phyloP scores from a whole-genome alignment of 2,888 invertebrate genomes.

The Lasius fuliginosus region DNA sequence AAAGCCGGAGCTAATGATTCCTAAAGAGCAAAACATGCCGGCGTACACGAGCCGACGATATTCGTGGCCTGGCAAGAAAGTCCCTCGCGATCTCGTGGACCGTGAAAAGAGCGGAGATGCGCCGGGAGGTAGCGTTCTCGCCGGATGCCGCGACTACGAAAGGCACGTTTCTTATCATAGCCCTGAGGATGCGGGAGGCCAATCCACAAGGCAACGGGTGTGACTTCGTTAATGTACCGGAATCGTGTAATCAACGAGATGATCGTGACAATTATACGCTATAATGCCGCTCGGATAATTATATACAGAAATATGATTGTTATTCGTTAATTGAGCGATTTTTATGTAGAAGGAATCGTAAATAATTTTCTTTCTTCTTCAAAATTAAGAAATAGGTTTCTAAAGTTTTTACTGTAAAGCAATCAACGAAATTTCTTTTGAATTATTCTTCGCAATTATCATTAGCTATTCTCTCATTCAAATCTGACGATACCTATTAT shows the following conservation, averaged over 20 bases:
- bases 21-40: constrained; percentile 83
- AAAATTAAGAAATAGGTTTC: not conserved
- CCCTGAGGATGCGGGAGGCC: constrained; percentile 1
- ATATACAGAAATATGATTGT: constrained; percentile 13
- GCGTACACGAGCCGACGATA: constrained; percentile 74
- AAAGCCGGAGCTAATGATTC: constrained; percentile 85
- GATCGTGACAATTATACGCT: constrained; percentile 63
- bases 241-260: constrained; percentile 57
- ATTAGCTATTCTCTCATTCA: not conserved
- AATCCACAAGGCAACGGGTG: constrained; percentile 29
- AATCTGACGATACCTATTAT: not conserved
- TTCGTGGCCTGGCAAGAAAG: constrained; percentile 79
- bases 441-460: not conserved
- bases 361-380: not conserved
- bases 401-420: not conserved
- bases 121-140: constrained; percentile 46
- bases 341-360: not conserved
- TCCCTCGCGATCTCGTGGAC: constrained; percentile 66
- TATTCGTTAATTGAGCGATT: not conserved
- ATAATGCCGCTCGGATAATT: constrained; percentile 50
- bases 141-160: constrained; percentile 66
- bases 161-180: constrained; percentile 71
- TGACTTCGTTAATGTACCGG: constrained; percentile 47
- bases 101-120: constrained; percentile 73
- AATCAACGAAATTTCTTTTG: not conserved